Evolutionary conservation across 30 jellyfish, hydroid and myxozoan genomes (phyloP).

Genomic region (Calvadosia cruxmelitensis): DNA sequence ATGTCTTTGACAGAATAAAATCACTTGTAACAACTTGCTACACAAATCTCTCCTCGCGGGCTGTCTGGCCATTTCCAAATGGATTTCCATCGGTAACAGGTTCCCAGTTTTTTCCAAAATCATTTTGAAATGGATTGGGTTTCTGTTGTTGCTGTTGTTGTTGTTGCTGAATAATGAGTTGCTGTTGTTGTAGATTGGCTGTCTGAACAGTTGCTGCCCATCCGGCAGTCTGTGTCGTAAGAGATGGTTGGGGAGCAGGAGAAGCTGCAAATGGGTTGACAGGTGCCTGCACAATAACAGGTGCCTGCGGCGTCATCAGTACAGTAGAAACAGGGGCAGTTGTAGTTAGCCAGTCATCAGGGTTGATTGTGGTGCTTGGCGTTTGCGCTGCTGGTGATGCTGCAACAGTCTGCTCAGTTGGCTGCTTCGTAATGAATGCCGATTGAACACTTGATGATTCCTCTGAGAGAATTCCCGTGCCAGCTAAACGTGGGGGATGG

Average conservation of each 20-base stretch:
- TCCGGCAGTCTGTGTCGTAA: constrained; percentile 7
- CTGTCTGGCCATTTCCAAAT: neutral
- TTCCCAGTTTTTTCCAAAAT: constrained; percentile 1
- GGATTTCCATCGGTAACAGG: constrained; percentile 1
- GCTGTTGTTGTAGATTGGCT: neutral
- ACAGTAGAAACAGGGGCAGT: constrained; percentile 1
- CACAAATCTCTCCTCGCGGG: neutral
- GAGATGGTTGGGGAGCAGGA: constrained; percentile 21
- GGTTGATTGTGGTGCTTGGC: constrained; percentile 21
- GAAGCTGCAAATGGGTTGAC: constrained; percentile 55
- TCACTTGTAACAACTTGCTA: no score
- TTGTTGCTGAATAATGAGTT: constrained; percentile 9
- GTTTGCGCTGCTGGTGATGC: constrained; percentile 8
- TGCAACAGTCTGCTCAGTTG: neutral
- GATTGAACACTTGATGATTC: constrained; percentile 24
- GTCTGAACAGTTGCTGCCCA: neutral
- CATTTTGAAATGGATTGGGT: constrained; percentile 52
- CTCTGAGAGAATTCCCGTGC: constrained; percentile 10
- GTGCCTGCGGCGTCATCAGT: constrained; percentile 33
- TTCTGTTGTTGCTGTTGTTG: constrained; percentile 23
- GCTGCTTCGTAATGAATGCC: constrained; percentile 2
- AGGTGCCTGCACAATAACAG: constrained; percentile 13
- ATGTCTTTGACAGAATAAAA: no score
- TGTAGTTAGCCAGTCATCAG: neutral
- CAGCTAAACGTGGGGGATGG: constrained; percentile 71